phyloP scores from a whole-genome alignment of 35 echinoderm and acorn worm genomes.

The Diadema setosum region DNA sequence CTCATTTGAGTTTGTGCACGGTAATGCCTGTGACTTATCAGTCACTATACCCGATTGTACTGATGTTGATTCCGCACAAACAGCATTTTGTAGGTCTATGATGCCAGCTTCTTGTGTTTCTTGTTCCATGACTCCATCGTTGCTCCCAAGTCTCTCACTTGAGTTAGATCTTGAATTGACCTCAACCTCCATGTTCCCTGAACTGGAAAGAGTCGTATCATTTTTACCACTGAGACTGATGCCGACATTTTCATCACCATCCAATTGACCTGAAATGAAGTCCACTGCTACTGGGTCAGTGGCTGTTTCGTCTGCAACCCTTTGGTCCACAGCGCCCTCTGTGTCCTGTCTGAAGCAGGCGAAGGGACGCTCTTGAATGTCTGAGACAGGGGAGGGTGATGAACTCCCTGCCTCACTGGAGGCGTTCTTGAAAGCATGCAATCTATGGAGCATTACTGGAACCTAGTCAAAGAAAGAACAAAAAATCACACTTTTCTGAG shows the following conservation, averaged over 20 bases:
- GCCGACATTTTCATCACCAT: background rate
- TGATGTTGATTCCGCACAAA: background rate
- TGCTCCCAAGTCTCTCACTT: background rate
- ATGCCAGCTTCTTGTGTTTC: background rate
- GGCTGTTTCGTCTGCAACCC: background rate
- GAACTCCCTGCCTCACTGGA: conserved; percentile 36
- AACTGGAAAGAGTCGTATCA: background rate
- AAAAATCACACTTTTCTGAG: too few relatives aligned
- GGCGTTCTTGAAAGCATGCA: conserved; percentile 48
- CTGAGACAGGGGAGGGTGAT: conserved; percentile 22
- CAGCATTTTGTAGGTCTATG: background rate
- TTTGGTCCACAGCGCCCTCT: conserved; percentile 11
- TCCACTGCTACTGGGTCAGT: too few relatives aligned
- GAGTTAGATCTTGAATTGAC: too few relatives aligned
- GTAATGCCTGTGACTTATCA: background rate
- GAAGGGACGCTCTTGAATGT: conserved; percentile 65
- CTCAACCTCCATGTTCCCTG: background rate
- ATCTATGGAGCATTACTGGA: conserved; percentile 72
- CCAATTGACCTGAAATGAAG: too few relatives aligned
- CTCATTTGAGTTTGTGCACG: background rate
- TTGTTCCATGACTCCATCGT: too few relatives aligned
- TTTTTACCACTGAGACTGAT: too few relatives aligned
- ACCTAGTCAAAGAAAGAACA: too few relatives aligned
- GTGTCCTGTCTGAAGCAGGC: conserved; percentile 44
- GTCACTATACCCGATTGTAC: background rate